Evolutionary conservation across 2,888 invertebrate genomes (phyloP), one percentile per base, ranked within the genome.

Genomic region (Branchellion lobata): DNA sequence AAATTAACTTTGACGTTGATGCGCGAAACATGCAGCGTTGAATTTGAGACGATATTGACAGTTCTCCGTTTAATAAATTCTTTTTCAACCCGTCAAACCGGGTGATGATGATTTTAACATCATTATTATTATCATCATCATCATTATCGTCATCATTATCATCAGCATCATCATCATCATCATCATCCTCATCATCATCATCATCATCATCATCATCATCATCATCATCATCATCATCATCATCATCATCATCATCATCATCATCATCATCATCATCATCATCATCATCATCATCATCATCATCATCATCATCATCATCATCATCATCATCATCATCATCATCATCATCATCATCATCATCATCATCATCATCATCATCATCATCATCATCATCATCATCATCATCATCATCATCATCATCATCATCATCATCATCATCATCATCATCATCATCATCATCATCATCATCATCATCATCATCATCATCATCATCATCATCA

Each of bases 321-420:
- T 74, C 73, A 73, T 73, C 73, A n/a, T 73, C 47, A 74, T 74
- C 74, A n/a, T 74, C 74, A 74, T 74, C 47, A 21, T 74, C 47
- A 74, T 74, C 47, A 47, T 74, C 74, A 74, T 74, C 74, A 47
- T 74, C 74, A 74, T 74, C 74, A 1, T 74, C 74, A 74, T 40
- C 74, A 40, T n/a, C 74, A 73, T 68, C 68, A 68, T 21, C 21
- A 24, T 24, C 68, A 68, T 18, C 24, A 21, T n/a, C n/a, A 68
- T 18, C 11, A 14, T 18, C 68, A 24, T 18, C 27, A 14, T 51
- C 18, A 14, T 14, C 18, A 14, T 51, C 53, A 14, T 51, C 18
- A 14, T 14, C 14, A 14, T 14, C 14, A 51, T 51, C 14, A 51
- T 51, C 14, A 51, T 51, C 14, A 18, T 51, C 53, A 51, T 74